Percentiles rank a stretch among this genome's conserved stretches.
These are phyloP conservation scores for Polypedilum pembai DNA, from an alignment of 1,140 invertebrate genomes.

Conservation along the genomic window DNA sequence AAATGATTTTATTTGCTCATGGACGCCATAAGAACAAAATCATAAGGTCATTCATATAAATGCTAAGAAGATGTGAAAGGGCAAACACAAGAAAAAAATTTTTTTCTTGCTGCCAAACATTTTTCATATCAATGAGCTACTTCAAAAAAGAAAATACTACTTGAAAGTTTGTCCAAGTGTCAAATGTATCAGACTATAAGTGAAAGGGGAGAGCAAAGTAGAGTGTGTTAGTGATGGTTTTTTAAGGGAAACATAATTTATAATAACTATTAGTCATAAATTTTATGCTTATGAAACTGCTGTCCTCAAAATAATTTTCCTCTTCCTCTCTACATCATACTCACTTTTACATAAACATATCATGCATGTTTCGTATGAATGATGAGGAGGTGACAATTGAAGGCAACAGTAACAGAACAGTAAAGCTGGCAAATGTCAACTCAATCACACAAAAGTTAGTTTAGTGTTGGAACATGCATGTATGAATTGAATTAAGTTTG, in stretches of 20 bases:
- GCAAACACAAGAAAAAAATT: neutral
- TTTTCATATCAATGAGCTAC: no score
- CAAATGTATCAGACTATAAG: neutral
- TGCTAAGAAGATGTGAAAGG: neutral
- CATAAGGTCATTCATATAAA: neutral
- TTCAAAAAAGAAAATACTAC: no score
- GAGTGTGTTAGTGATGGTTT: neutral
- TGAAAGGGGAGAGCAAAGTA: neutral
- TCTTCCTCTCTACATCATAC: neutral
- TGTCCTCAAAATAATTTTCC: neutral
- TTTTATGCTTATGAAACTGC: neutral
- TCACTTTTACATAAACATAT: no score
- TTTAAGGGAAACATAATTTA: neutral
- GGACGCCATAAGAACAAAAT: neutral
- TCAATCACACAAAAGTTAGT: slow-evolving; percentile 6
- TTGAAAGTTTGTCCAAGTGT: neutral
- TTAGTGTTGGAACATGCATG: neutral
- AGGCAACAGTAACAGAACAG: neutral
- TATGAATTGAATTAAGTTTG: slow-evolving; percentile 20
- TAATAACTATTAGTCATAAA: slow-evolving; percentile 19
- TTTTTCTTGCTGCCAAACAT: no score
- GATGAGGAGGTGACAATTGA: neutral
- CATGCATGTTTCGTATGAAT: neutral
- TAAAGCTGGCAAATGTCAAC: neutral
- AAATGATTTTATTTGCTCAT: slow-evolving; percentile 26